Base-by-base conservation (phyloP, 64 coral and sea anemone species). In the Stichodactyla mertensii region DNA sequence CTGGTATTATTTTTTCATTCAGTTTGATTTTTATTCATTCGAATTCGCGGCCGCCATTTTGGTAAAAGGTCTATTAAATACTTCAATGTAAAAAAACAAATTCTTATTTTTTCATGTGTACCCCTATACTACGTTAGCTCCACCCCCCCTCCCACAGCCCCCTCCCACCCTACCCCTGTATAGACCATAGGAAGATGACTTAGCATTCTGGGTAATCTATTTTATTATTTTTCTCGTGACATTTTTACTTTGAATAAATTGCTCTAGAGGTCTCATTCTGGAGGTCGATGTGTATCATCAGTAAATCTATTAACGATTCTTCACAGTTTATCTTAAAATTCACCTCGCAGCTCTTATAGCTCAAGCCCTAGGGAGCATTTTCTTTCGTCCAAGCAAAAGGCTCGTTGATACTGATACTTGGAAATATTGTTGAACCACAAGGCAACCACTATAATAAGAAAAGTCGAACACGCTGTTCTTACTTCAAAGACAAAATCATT, bases 141-240 rank as follows among this genome's bases (percentile, higher is more conserved):
- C 2, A 59, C 57, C 62, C 62, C 62, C 28, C 0, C 28, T n/a
- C n/a, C n/a, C n/a, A n/a, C n/a, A n/a, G n/a, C 28, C 28, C 28
- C 28, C 28, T 31, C 28, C 28, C 16, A 27, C 6, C 69, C 69
- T 23, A 10, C 69, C 24, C 69, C 69, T 31, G 27, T 45, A 31
- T 10, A 31, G 69, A 12, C 12, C 15, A 4, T 2, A 20, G n/a
- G 10, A 14, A 26, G 22, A 13, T 11, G 22, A 7, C 69, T 74
- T 26, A 27, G 69, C 24, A 1, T 74, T 9, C 24, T 31, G 69
- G 69, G 69, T 74, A 74, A n/a, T 69, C 59, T 66, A 4, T 74
- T 26, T 69, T 74, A 74, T 27, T 74, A 27, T 74, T 74, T 74
- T 74, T 74, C 69, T 31, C 69, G 69, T 74, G 69, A 74, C 69